Evolutionary conservation across 2,113 vertebrate genomes (phyloP), one percentile per base, ranked within the genome.

Genomic region (Cathartes aura): DNA sequence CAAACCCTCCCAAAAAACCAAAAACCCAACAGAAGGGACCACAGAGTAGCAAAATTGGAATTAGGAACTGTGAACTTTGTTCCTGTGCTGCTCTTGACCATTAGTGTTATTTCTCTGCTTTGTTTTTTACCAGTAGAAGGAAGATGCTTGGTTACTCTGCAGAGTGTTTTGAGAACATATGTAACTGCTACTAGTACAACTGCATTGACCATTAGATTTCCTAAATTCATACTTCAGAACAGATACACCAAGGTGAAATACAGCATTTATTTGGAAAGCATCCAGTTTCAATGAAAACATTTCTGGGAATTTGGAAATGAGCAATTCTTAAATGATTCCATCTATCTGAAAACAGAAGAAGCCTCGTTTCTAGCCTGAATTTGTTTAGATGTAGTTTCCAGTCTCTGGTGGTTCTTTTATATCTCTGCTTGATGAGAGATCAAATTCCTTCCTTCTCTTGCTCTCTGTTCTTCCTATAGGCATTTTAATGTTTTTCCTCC

Each of bases 1-100:
- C 10, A 6, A 27, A 22, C 15, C 2, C 2, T 3, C 5, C 2
- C 7, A 5, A 40, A 30, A 36, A 22, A 11, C 11, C 17, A 5
- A 20, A 47, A 91, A 21, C 9, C 11, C 15, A 79, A 47, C 45
- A 58, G 38, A 81, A 76, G n/a, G 36, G 18, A 32, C 26, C 19
- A 8, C 0, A 23, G 14, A 52, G 7, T 45, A 58, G 34, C 6
- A 45, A 42, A 72, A 70, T 29, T 72, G 30, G 14, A 9, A 38
- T 7, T 55, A 0, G 42, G 34, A 63, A 15, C 29, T 73, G 22
- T 60, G 36, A 47, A 58, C 42, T 58, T 79, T 36, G 24, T 87
- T 67, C 26, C 22, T 64, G 16, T 73, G n/a, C 29, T 78, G 64
- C 27, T 5, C 3, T 70, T 62, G 20, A 34, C 23, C 32, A 21